These are phyloP conservation scores for Steinernema khuongi DNA, from an alignment of 1,140 invertebrate species.

Conservation along the genomic window DNA sequence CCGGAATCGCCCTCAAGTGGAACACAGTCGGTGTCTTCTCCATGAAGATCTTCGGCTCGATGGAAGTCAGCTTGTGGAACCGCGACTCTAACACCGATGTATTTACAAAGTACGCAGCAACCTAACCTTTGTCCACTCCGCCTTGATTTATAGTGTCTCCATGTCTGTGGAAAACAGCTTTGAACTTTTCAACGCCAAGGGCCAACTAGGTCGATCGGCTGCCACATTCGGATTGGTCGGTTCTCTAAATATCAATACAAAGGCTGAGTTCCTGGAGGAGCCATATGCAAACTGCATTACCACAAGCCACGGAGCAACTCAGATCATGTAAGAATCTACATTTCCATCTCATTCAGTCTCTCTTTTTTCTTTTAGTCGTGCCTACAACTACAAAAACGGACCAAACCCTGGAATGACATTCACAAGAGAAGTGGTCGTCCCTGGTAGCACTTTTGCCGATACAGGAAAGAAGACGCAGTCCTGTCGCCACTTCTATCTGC, in stretches of 20 bases:
- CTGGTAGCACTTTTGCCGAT: not conserved
- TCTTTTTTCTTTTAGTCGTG: not conserved
- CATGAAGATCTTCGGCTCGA: not conserved
- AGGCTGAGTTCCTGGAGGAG: not conserved
- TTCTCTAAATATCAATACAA: not conserved
- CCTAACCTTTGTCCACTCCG: not conserved
- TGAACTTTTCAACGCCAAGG: not conserved
- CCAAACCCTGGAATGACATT: not conserved
- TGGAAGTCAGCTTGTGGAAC: constrained; percentile 7
- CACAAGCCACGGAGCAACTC: not conserved
- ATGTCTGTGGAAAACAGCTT: not conserved
- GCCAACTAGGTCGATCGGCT: not conserved
- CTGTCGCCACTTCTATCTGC: too few relatives aligned
- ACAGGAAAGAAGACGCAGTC: not conserved
- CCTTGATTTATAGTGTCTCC: not conserved
- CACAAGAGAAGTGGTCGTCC: not conserved
- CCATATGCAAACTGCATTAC: not conserved
- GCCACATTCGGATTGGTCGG: not conserved
- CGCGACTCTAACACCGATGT: not conserved
- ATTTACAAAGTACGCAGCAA: not conserved
- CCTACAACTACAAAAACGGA: not conserved
- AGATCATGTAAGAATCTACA: not conserved
- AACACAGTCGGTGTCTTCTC: not conserved
- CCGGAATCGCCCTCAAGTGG: not conserved
- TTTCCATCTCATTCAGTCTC: not conserved